Base-by-base conservation (phyloP, 2,888 invertebrate species). In the Campoplex capitator region DNA sequence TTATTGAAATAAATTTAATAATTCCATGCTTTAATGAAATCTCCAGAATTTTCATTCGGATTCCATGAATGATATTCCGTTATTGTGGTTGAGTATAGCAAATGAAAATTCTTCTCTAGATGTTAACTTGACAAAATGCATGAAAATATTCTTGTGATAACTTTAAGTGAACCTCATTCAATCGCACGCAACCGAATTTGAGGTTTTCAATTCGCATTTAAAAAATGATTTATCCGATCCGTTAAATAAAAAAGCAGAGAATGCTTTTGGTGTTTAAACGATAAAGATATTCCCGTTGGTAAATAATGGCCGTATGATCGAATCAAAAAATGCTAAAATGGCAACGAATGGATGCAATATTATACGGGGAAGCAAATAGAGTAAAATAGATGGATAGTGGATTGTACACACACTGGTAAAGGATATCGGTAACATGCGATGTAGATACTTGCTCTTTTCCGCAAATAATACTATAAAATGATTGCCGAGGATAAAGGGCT, bases 391-490 rank as follows among this genome's bases (percentile, higher is more conserved):
- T 70, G 38, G 38, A 70, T 71, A 28, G 56, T 67, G 35, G 54
- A 71, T 58, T 74, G 45, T 58, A 68, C 62, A 68, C 56, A 84
- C n/a, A 68, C 38, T 51, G 32, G 38, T 35, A 48, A 75, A 68
- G 35, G 35, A 75, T 80, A 80, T 51, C 75, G 78, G 58, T 68
- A 56, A 70, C 58, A 71, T 75, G 71, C 62, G 71, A 84, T 85
- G 80, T 62, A 23, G 77, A 77, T 68, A 81, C 81, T 77, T 68
- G 76, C 58, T 74, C 35, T 78, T 84, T 82, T 81, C 81, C 54
- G 81, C 86, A 84, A 84, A 84, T 87, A 87, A 84, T 87, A 76
- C 86, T 81, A 81, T 87, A 84, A 84, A 87, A 87, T 87, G 84
- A 87, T 87, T 77, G 84, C 76, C 51, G 68, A 32, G 86, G 81